Conservation (phyloP, 2,113 vertebrate genomes). For the Gymnocephalus cernua region DNA sequence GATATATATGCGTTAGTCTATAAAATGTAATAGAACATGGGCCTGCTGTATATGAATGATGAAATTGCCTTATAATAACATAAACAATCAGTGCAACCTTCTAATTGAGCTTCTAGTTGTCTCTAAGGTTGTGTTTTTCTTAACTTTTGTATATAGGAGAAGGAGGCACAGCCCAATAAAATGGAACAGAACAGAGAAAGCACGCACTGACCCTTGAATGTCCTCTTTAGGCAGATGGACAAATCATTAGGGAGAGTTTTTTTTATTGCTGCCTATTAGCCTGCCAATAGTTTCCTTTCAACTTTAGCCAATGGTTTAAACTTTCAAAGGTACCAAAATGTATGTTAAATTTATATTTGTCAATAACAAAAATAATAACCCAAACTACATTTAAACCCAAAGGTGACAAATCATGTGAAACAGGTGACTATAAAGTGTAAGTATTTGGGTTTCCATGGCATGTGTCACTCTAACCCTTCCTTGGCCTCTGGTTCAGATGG, state of each 20-base stretch:
- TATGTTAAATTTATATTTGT: slow-evolving; percentile 60
- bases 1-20: neutral
- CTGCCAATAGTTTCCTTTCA: slow-evolving; percentile 72
- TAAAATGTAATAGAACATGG: neutral
- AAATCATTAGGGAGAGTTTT: slow-evolving; percentile 69
- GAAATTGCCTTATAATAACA: neutral
- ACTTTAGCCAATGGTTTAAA: slow-evolving; percentile 57
- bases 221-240: slow-evolving; percentile 75
- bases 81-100: neutral
- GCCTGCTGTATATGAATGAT: neutral
- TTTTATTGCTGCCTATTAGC: slow-evolving; percentile 59
- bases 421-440: neutral
- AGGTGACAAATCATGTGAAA: slow-evolving; percentile 38
- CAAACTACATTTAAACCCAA: slow-evolving; percentile 9
- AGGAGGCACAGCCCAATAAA: slow-evolving; percentile 22
- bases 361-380: slow-evolving; percentile 47
- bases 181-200: slow-evolving; percentile 19
- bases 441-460: neutral
- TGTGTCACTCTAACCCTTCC: neutral
- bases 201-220: slow-evolving; percentile 63
- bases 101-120: neutral
- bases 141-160: neutral
- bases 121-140: neutral
- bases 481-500: slow-evolving; percentile 38
- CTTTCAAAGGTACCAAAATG: slow-evolving; percentile 54